These are phyloP conservation scores for Apodemus agrarius DNA, from an alignment of 2,797 vertebrate species.

Conservation along the genomic window DNA sequence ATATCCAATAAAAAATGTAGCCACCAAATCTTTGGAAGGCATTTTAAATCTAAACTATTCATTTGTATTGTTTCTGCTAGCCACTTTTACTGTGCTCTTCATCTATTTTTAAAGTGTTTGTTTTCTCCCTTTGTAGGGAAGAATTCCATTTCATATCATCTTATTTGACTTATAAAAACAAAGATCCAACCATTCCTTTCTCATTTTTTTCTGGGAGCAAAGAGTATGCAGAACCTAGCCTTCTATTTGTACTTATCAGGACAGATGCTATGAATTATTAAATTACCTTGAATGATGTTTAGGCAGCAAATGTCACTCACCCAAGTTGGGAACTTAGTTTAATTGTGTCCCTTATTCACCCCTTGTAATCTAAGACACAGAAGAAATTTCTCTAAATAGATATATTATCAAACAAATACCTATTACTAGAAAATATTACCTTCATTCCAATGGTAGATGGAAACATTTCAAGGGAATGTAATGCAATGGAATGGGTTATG, in stretches of 20 bases:
- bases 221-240: neutral
- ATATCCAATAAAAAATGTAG: too few species aligned
- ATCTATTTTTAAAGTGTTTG: neutral
- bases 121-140: neutral
- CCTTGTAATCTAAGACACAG: neutral
- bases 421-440: neutral
- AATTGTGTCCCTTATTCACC: neutral
- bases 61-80: too few species aligned
- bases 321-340: neutral
- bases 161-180: neutral
- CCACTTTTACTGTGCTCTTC: too few species aligned
- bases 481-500: neutral
- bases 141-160: neutral
- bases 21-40: too few species aligned
- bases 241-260: neutral
- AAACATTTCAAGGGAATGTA: neutral
- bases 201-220: neutral
- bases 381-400: neutral
- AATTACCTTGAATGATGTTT: neutral
- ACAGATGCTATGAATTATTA: conserved; percentile 20
- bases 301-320: neutral
- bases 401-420: neutral
- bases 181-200: neutral
- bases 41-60: too few species aligned
- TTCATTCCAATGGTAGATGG: neutral